These are phyloP conservation scores for Daboia siamensis DNA, from an alignment of 2,113 vertebrate genomes.

Conservation along the genomic window DNA sequence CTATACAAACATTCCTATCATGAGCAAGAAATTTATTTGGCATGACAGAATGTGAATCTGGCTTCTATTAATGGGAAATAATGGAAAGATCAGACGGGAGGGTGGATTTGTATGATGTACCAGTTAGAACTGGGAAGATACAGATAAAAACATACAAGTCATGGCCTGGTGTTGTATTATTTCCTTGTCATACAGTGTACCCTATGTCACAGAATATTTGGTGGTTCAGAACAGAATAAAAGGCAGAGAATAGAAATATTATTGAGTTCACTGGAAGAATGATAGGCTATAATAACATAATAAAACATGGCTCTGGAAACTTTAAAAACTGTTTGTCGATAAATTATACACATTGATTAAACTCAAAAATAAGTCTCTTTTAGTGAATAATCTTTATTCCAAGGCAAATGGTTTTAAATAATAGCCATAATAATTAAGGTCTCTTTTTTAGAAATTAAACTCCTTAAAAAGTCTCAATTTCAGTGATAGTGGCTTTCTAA, in stretches of 20 bases:
- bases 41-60: background rate
- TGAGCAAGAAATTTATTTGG: background rate
- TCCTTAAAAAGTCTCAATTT: background rate
- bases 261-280: background rate
- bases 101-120: background rate
- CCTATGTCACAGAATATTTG: background rate
- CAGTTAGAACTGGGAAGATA: background rate
- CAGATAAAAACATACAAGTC: background rate
- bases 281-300: background rate
- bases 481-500: background rate
- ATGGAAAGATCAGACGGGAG: background rate
- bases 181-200: background rate
- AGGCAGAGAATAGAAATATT: background rate
- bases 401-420: background rate
- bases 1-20: background rate
- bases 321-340: background rate
- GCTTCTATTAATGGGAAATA: background rate
- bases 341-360: background rate
- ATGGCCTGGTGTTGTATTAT: background rate
- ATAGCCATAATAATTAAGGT: background rate
- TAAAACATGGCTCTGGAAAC: background rate
- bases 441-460: background rate
- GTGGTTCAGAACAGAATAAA: background rate
- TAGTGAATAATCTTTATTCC: background rate
- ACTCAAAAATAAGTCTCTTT: background rate